Evolutionary conservation across 1,140 invertebrate species (phyloP).

Genomic region (honey bee (Apis mellifera)): Amel_HAv3.1 CM009945.2:769001-769500

Average conservation of each 20-base stretch:
- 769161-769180: not conserved
- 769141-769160: no score
- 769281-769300: not conserved
- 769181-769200: not conserved
- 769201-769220: not conserved
- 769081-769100: not conserved
- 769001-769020: no score
- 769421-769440: not conserved
- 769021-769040: no score
- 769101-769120: no score
- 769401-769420: constrained; percentile 32
- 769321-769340: not conserved
- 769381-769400: not conserved
- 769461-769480: not conserved
- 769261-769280: no score
- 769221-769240: no score
- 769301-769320: not conserved
- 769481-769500: constrained; percentile 3
- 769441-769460: constrained; percentile 8
- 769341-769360: not conserved
- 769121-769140: no score
- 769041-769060: no score
- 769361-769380: not conserved
- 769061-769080: not conserved
- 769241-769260: no score